Evolutionary conservation across 1,140 invertebrate genomes (phyloP).

Genomic region (Papilio glaucus): DNA sequence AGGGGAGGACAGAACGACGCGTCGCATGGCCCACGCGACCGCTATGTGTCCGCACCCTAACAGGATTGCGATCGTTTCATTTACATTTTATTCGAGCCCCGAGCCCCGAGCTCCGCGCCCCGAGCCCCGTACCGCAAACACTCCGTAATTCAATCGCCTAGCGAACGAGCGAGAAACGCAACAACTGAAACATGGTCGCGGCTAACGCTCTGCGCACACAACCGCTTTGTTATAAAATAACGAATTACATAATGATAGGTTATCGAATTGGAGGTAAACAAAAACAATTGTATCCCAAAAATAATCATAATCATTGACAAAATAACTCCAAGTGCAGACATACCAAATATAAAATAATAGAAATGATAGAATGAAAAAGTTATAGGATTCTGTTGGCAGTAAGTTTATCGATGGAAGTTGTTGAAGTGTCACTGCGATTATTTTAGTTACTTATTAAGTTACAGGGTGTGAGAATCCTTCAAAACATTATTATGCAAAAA

Average conservation of each 20-base stretch:
- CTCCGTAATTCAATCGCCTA: slow-evolving; percentile 16
- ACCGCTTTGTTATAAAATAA: no score
- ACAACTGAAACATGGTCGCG: not conserved
- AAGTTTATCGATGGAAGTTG: no score
- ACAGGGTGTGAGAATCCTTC: no score
- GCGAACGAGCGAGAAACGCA: not conserved
- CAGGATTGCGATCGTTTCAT: slow-evolving; percentile 52
- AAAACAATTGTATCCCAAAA: no score
- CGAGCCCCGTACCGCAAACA: not conserved
- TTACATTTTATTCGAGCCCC: slow-evolving; percentile 50
- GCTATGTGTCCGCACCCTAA: slow-evolving; percentile 38
- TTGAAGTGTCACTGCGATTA: no score
- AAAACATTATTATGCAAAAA: no score
- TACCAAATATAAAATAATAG: no score
- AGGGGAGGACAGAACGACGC: not conserved
- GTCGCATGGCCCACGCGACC: slow-evolving; percentile 5
- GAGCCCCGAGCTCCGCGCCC: not conserved
- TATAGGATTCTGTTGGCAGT: no score
- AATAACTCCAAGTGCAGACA: no score
- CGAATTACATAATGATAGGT: not conserved
- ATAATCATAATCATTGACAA: no score
- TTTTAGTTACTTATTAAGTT: no score
- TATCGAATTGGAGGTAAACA: not conserved
- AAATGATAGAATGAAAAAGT: no score
- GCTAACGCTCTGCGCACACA: not conserved